Base-by-base conservation (phyloP, 2,888 invertebrate species). In the Cantharis nigra region DNA sequence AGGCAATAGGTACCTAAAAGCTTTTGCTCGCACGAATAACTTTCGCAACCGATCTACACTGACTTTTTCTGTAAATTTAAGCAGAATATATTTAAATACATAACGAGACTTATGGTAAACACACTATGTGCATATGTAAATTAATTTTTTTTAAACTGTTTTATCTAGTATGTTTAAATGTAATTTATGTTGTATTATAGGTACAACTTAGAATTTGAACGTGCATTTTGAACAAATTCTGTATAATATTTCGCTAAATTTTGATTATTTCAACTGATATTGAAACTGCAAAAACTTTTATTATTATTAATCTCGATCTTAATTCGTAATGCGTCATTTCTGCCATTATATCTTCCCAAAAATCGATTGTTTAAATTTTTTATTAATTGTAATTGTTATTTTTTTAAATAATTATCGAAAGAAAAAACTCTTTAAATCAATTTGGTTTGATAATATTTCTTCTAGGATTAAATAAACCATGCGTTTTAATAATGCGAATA, bases 61-160 rank as follows among this genome's bases (percentile, higher is more conserved):
- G n/a, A 77, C 62, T 71, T 77, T 71, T 30, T 63, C 63, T 49
- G 70, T 74, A 70, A 71, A 65, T 74, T 28, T 49, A 30, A 20
- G 63, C 23, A 67, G 76, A 78, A 78, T 75, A 78, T 73, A 78
- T 78, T 78, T 78, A 78, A 78, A 78, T 78, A 75, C 72, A 78
- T 78, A 75, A 78, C 71, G 75, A 78, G 65, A 69, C 49, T n/a
- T 20, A 71, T 64, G 72, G 33, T 67, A 70, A 30, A 70, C 30
- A 70, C 26, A 20, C 70, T 67, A 67, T 64, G 13, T 69, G 72
- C 70, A 65, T 28, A 69, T 73, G 72, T 75, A 78, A 78, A 78
- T 78, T 72, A 78, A 75, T 75, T 78, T 78, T 71, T 70, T 11
- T n/a, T 16, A 16, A 28, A 14, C 14, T 23, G 26, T 69, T 26